These are phyloP conservation scores for Rhogogaster chlorosoma DNA, from an alignment of 2,888 invertebrate species.

Conservation along the genomic window DNA sequence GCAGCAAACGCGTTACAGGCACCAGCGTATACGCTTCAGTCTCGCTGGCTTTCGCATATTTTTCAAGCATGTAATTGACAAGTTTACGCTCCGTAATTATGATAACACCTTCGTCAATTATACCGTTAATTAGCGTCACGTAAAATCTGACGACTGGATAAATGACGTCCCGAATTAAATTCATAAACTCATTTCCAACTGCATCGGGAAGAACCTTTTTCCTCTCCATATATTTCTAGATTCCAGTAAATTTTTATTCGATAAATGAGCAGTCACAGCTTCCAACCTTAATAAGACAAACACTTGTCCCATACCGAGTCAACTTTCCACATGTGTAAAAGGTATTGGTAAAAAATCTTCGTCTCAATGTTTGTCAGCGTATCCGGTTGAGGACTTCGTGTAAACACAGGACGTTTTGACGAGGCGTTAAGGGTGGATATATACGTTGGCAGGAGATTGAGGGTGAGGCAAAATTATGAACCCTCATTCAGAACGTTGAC, in stretches of 20 bases:
- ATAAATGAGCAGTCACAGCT: background rate
- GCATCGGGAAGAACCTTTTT: background rate
- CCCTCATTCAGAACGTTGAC: constrained; percentile 49
- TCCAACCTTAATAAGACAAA: background rate
- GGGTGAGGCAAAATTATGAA: constrained; percentile 47
- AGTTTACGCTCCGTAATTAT: background rate
- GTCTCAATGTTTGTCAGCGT: constrained; percentile 35
- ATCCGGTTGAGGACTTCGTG: background rate
- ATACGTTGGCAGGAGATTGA: constrained; percentile 29
- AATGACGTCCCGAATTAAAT: background rate
- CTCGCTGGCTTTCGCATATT: background rate
- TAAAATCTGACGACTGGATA: background rate
- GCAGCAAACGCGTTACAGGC: background rate
- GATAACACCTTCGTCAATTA: background rate
- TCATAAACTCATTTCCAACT: background rate
- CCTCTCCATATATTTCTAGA: background rate
- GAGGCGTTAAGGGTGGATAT: constrained; percentile 6
- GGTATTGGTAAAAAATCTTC: constrained; percentile 16
- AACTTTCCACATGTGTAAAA: background rate
- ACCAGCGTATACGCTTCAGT: background rate
- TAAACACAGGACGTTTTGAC: constrained; percentile 30
- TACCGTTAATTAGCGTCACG: background rate
- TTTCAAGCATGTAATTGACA: constrained; percentile 12
- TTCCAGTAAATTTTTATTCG: background rate
- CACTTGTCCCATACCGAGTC: background rate